Conservation (phyloP, 2,797 vertebrate genomes). For the Serranus cabrilla region DNA sequence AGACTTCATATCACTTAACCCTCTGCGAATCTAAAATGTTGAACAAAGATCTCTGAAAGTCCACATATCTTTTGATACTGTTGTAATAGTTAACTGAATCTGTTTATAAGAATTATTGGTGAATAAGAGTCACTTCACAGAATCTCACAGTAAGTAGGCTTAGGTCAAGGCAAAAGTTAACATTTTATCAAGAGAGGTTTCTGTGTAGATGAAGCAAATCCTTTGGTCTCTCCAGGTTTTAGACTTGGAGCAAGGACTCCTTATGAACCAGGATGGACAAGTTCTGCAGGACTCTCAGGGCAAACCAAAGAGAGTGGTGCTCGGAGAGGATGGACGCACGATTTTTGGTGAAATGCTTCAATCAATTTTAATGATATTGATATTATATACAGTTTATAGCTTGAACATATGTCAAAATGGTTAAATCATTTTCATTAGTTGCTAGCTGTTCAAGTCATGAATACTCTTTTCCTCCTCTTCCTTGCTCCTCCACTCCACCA, state of each 20-base stretch:
- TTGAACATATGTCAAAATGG: not conserved
- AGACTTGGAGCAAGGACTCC: slow-evolving; percentile 92
- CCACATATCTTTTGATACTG: not conserved
- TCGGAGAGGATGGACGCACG: slow-evolving; percentile 96
- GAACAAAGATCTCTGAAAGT: not conserved
- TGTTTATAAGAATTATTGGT: not conserved
- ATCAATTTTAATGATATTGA: slow-evolving; percentile 12
- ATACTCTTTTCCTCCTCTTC: not conserved
- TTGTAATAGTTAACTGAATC: not conserved
- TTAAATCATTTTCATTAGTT: not conserved
- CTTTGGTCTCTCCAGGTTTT: slow-evolving; percentile 85
- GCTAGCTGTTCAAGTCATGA: not conserved
- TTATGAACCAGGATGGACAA: slow-evolving; percentile 94
- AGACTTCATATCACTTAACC: not conserved
- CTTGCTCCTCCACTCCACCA: slow-evolving; percentile 2
- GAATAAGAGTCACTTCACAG: not conserved
- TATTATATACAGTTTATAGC: not conserved
- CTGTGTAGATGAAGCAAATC: not conserved
- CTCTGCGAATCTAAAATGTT: not conserved
- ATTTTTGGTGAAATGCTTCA: slow-evolving; percentile 90
- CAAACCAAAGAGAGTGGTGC: slow-evolving; percentile 92
- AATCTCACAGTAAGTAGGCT: not conserved
- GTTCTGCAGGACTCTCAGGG: slow-evolving; percentile 96
- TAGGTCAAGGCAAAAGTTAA: not conserved
- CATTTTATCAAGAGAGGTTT: not conserved